Evolutionary conservation across 2,113 vertebrate species (phyloP).

Genomic region (Electrona antarctica): DNA sequence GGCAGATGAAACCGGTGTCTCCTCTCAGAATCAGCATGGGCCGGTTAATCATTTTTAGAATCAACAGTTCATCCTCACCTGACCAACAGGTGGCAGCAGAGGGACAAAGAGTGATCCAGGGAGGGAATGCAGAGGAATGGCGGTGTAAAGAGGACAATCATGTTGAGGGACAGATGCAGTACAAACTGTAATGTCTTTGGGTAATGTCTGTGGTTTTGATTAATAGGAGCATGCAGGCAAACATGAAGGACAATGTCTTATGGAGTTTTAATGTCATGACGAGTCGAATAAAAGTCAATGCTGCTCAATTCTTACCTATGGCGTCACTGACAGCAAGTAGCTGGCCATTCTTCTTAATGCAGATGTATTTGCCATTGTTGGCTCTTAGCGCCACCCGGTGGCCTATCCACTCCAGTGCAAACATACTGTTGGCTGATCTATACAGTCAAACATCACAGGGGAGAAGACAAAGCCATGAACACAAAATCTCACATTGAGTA

Average conservation of each 20-base stretch:
- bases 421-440: slow-evolving; percentile 90
- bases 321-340: slow-evolving; percentile 87
- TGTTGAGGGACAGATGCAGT: too few relatives aligned
- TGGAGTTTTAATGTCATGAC: too few relatives aligned
- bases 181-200: too few relatives aligned
- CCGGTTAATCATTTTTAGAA: slow-evolving; percentile 93
- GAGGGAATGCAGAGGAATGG: neutral
- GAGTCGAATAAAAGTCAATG: too few relatives aligned
- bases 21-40: slow-evolving; percentile 93
- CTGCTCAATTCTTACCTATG: slow-evolving; percentile 77
- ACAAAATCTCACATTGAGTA: too few relatives aligned
- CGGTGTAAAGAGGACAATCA: too few relatives aligned
- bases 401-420: slow-evolving; percentile 92
- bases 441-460: neutral
- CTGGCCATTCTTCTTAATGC: slow-evolving; percentile 95
- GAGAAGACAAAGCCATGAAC: neutral
- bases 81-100: neutral
- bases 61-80: slow-evolving; percentile 91
- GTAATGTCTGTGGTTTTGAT: too few relatives aligned
- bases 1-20: slow-evolving; percentile 91
- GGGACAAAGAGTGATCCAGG: neutral
- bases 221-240: too few relatives aligned
- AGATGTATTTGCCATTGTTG: slow-evolving; percentile 92
- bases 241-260: too few relatives aligned
- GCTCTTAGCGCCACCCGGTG: slow-evolving; percentile 89